Base-by-base conservation (phyloP, 2,888 invertebrate species). In the Erpobdella octoculata region DNA sequence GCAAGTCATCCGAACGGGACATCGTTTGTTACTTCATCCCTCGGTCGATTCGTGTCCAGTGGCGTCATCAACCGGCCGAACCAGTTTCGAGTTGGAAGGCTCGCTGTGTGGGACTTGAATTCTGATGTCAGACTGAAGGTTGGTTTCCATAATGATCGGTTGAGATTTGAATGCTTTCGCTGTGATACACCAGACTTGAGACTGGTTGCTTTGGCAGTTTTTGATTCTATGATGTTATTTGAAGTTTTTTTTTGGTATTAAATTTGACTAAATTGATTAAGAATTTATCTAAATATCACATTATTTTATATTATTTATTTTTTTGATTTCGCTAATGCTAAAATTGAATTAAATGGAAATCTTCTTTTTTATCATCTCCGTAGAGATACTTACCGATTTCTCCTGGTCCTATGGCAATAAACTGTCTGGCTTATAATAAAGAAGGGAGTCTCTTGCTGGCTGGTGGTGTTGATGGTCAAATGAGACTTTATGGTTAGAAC, bases 401-500 rank as follows among this genome's bases (percentile, higher is more conserved):
- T 5, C 72, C 72, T 28, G 69, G 64, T 28, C 79, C 80, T 38
- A 78, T 80, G 48, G 81, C 85, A 15, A 83, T 86, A 0, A 85
- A 86, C 65, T 86, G 86, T 76, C 86, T 86, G 68, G 81, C 85
- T 0, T 87, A 86, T 78, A 87, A 87, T 79, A 87, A 87, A 76
- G 87, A 86, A 78, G 88, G 88, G 8, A 86, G 87, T 76, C 80
- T 87, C 25, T 78, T 88, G 46, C 82, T 88, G 33, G 85, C 86
- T 41, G 88, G 87, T 36, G 83, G 86, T 25, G 86, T 85, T 0
- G 87, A 88, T 80, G 88, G 88, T 9, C 83, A 83, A 65, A 84
- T 87, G 71, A 79, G 86, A 59, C 84, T 88, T 69, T 86, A 71
- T 66, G 76, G 76, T 76, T 46, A 73, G 72, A n/a, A 31, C 18